phyloP scores from a whole-genome alignment of 2,113 vertebrate species.

The Sylvia atricapilla region DNA sequence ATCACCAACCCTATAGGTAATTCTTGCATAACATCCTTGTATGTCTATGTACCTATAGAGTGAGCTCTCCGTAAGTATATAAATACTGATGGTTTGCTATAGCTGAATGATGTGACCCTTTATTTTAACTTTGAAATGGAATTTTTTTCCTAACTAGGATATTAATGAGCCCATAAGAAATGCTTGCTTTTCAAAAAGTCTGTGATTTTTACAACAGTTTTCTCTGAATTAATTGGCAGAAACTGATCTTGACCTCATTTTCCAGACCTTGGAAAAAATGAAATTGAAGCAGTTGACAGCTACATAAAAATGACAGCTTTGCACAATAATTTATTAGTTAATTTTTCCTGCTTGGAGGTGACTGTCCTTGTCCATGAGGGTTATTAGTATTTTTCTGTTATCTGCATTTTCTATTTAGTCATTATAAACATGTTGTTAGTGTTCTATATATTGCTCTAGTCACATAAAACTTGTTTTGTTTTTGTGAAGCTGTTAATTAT shows the following conservation, averaged over 20 bases:
- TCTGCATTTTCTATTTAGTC: not conserved
- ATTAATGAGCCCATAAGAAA: not conserved
- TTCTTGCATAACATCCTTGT: not conserved
- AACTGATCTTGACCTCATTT: conserved; percentile 6
- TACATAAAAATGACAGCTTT: not conserved
- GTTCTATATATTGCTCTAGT: not conserved
- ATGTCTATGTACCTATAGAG: not conserved
- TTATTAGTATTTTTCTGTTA: not conserved
- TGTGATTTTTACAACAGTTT: not conserved
- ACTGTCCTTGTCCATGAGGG: not conserved
- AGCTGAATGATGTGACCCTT: not conserved
- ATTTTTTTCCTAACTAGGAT: not conserved
- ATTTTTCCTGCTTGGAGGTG: not conserved
- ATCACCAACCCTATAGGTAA: not conserved
- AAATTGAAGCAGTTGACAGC: conserved; percentile 3
- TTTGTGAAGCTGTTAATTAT: conserved; percentile 23
- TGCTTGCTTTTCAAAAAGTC: not conserved
- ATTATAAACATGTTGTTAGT: not conserved
- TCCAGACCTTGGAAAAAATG: not conserved
- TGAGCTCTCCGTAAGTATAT: not conserved
- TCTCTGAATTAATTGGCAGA: not conserved
- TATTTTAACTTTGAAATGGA: not conserved
- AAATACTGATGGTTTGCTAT: not conserved
- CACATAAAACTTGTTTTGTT: not conserved
- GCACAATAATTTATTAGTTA: not conserved